Percentiles rank a stretch among this genome's conserved stretches.
phyloP scores from a whole-genome alignment of 2,888 invertebrate genomes.

The Brachylomia viminalis region DNA sequence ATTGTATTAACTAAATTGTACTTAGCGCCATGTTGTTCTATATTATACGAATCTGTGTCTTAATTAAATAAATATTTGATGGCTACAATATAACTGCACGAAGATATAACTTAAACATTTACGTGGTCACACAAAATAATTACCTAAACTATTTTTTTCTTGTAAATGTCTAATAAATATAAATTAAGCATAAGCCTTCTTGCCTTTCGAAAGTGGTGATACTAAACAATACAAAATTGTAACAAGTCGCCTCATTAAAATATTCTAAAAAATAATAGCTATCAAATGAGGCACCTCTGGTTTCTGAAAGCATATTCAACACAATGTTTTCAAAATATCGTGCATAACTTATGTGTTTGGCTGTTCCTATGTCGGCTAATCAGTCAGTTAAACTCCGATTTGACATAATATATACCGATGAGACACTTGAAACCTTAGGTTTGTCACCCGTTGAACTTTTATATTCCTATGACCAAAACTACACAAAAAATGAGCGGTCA shows the following conservation, averaged over 20 bases:
- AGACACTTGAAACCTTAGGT: background rate
- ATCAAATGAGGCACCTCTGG: background rate
- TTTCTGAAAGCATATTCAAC: background rate
- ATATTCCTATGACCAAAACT: background rate
- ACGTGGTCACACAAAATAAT: background rate
- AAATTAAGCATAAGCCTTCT: background rate
- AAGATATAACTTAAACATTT: background rate
- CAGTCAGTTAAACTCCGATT: background rate
- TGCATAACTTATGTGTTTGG: background rate
- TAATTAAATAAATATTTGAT: constrained; percentile 13
- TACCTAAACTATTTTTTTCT: background rate
- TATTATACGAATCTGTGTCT: background rate
- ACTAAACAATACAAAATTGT: background rate
- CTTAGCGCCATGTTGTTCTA: background rate
- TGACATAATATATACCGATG: background rate
- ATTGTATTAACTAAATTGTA: constrained; percentile 1
- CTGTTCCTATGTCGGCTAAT: no score
- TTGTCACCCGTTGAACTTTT: background rate
- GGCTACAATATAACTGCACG: background rate
- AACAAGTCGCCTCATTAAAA: background rate
- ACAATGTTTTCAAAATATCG: background rate
- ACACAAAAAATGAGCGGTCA: background rate
- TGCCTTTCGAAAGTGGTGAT: background rate
- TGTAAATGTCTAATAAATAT: background rate
- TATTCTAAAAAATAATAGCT: background rate